Base-by-base conservation (phyloP, 2,113 vertebrate species). In the Boulengeromyrus knoepffleri region DNA sequence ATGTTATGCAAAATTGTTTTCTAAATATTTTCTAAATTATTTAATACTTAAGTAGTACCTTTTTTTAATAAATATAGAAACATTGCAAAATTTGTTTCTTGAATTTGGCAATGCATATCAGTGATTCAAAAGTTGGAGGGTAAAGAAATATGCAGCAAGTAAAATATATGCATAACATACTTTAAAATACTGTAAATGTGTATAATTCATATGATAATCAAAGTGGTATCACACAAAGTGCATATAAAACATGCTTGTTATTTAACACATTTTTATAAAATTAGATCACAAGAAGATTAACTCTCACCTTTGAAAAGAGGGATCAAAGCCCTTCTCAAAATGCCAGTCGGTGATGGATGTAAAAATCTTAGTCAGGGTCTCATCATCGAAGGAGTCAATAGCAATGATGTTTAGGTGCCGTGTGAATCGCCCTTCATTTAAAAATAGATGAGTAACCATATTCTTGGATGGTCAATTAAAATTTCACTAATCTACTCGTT, bases 311-410 rank as follows among this genome's bases (percentile, higher is more conserved):
- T 92, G 89, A 92, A 99, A 99, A 0, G 91, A 12, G 2, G 95
- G 19, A 27, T 98, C 97, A 93, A 98, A 99, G 21, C 97, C 98
- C 90, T 94, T 96, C 90, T 95, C 93, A 87, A 98, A 99, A 91
- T 99, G 98, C 98, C 98, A 99, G 91, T 99, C 97, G 83, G 94
- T 91, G 62, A 99, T 96, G 66, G 97, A 96, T 93, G 92, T 92
- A 92, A 99, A 99, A 94, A 99, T 99, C 93, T 95, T 98, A 85
- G 91, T 96, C 91, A 99, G 94, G 53, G 95, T 94, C 9, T 98
- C 96, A 93, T 99, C 97, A 62, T 97, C 97, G 90, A 99, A 99
- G 89, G 96, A 96, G 89, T 93, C 93, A 89, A 99, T 97, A 8
- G 97, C 97, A 90, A 98, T 17, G 87, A 99, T 91, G 87, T 98